Conservation (phyloP, 2,888 invertebrate genomes). For the Oxyteleia sp. region DNA sequence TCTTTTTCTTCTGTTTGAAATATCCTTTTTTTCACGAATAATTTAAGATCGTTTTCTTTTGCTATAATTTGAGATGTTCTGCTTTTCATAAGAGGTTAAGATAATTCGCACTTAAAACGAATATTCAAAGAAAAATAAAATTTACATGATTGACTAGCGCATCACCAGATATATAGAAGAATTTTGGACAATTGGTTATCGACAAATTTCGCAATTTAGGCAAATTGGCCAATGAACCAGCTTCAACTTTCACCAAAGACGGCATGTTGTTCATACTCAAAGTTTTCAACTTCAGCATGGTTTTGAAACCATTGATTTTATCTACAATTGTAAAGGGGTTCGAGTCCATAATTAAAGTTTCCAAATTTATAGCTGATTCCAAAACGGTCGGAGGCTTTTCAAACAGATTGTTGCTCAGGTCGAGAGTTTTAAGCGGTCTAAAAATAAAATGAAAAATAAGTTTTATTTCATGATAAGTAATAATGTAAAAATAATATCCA, state of each 20-base stretch:
- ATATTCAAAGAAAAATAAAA: constrained; percentile 10
- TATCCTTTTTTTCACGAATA: too few relatives aligned
- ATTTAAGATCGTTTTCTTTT: too few relatives aligned
- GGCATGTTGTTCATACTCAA: constrained; percentile 92
- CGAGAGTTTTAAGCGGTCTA: constrained; percentile 90
- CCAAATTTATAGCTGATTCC: constrained; percentile 89
- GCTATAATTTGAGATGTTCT: too few relatives aligned
- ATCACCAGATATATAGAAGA: constrained; percentile 89
- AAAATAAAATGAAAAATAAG: constrained; percentile 9
- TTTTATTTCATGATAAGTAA: constrained; percentile 1
- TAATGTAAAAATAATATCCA: too few relatives aligned
- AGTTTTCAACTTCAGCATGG: constrained; percentile 89
- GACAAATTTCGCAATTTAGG: constrained; percentile 89
- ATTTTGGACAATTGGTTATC: constrained; percentile 90
- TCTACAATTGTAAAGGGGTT: constrained; percentile 91
- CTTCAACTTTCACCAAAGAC: constrained; percentile 89
- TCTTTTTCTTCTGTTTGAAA: too few relatives aligned
- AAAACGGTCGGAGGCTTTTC: constrained; percentile 90
- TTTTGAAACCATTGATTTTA: constrained; percentile 88
- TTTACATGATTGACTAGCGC: constrained; percentile 89
- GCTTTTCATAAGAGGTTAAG: too few relatives aligned
- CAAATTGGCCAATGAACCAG: constrained; percentile 89
- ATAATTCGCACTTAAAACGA: too few relatives aligned
- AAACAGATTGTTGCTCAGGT: constrained; percentile 91
- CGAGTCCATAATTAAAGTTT: constrained; percentile 90